Evolutionary conservation across 2,888 invertebrate species (phyloP).

Genomic region (Chaetoderma sp.): DNA sequence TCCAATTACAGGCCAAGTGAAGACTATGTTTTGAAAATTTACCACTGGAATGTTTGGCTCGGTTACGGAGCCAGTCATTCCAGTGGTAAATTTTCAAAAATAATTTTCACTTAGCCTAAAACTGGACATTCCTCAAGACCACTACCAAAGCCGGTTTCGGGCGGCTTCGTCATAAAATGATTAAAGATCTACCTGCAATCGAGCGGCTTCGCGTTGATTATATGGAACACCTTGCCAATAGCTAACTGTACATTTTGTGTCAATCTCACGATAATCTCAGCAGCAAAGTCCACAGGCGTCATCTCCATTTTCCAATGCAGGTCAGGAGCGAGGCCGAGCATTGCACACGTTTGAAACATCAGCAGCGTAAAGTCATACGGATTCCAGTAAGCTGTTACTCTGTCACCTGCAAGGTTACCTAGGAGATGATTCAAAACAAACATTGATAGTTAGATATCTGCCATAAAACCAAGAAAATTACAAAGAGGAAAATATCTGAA

Average conservation of each 20-base stretch:
- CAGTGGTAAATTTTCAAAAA: too few relatives aligned
- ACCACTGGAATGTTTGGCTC: too few relatives aligned
- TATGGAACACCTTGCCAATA: constrained; percentile 67
- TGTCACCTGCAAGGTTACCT: constrained; percentile 68
- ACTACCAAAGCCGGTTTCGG: too few relatives aligned
- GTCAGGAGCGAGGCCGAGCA: constrained; percentile 60
- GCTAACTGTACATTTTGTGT: constrained; percentile 57
- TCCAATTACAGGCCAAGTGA: too few relatives aligned
- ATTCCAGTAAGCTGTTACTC: constrained; percentile 65
- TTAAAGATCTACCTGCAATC: constrained; percentile 60
- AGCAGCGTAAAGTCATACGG: constrained; percentile 68
- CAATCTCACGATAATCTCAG: constrained; percentile 60
- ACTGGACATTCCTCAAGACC: too few relatives aligned
- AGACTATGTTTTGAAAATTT: too few relatives aligned
- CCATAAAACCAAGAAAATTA: background rate
- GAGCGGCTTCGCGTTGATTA: constrained; percentile 64
- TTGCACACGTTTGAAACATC: constrained; percentile 62
- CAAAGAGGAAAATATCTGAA: background rate
- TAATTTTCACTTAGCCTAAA: too few relatives aligned
- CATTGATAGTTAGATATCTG: background rate
- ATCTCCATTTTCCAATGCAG: constrained; percentile 68
- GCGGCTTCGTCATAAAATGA: too few relatives aligned
- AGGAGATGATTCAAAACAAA: constrained; percentile 3
- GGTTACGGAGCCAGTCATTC: too few relatives aligned
- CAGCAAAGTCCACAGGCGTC: constrained; percentile 70